phyloP scores from a whole-genome alignment of 2,113 vertebrate species.

The Psephotus haematonotus region DNA sequence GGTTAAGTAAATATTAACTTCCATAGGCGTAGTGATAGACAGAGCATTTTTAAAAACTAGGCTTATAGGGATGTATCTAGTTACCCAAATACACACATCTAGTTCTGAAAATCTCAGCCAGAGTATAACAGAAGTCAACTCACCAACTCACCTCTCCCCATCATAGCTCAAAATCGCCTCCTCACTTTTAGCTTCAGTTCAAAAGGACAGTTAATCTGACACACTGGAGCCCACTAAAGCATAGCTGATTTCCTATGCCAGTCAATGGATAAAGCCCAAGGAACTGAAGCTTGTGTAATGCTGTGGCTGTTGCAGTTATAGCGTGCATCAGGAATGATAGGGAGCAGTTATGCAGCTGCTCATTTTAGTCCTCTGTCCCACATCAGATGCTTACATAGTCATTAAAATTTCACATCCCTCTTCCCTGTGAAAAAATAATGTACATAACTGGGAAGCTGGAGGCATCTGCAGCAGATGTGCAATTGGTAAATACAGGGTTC shows the following conservation, averaged over 20 bases:
- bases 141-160: neutral
- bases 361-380: neutral
- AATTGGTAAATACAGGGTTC: neutral
- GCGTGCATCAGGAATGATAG: neutral
- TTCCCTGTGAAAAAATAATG: neutral
- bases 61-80: neutral
- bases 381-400: neutral
- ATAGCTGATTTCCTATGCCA: neutral
- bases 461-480: neutral
- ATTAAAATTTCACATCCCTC: neutral
- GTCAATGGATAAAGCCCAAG: neutral
- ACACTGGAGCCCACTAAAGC: neutral
- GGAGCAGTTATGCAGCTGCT: neutral
- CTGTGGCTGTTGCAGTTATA: neutral
- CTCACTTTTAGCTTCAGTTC: neutral
- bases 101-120: neutral
- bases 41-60: neutral
- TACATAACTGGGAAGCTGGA: neutral
- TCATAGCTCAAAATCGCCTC: neutral
- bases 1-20: neutral
- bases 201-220: neutral
- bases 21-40: neutral
- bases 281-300: neutral
- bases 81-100: neutral
- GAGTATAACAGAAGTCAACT: rapidly evolving